Base-by-base conservation (phyloP, 2,888 invertebrate genomes). In the Tinea pellionella region DNA sequence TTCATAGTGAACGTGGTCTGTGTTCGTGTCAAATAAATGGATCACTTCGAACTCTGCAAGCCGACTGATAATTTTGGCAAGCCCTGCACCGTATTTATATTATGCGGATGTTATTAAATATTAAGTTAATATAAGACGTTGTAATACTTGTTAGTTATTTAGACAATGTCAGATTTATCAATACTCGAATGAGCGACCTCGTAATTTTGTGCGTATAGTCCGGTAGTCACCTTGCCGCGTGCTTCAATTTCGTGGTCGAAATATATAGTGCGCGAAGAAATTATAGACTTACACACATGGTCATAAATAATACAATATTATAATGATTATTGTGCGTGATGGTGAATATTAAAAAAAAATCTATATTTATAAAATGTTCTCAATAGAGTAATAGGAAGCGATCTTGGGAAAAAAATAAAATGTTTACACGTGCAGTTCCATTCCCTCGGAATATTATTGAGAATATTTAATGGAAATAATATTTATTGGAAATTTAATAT, bases 161-260 rank as follows among this genome's bases (percentile, higher is more conserved):
- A 78, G 83, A 84, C 84, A 84, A 86, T 80, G 79, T 80, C 76
- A 78, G 78, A 73, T 15, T 57, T 80, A 80, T 82, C 80, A 80
- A 78, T 80, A 75, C 51, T 53, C 32, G 73, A 74, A 69, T 71
- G 72, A 71, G 66, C 78, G 83, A 80, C 86, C 85, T 86, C 78
- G 82, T 24, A 15, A 16, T 16, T 64, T 55, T 56, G 61, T 60
- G 62, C 65, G 69, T 72, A 68, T 74, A 77, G 53, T 24, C 53
- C 75, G 78, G 73, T 78, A 77, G 80, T 77, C 77, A 74, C 66
- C 47, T 47, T 47, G 47, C 15, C n/a, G 6, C 8, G 24, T 24
- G 47, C 47, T 47, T 47, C 47, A 73, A 66, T 82, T 84, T 82
- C 77, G 82, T 80, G 79, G 77, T 70, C 77, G 69, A 51, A 37